These are phyloP conservation scores for Clanis bilineata DNA, from an alignment of 2,888 invertebrate species.

Conservation along the genomic window DNA sequence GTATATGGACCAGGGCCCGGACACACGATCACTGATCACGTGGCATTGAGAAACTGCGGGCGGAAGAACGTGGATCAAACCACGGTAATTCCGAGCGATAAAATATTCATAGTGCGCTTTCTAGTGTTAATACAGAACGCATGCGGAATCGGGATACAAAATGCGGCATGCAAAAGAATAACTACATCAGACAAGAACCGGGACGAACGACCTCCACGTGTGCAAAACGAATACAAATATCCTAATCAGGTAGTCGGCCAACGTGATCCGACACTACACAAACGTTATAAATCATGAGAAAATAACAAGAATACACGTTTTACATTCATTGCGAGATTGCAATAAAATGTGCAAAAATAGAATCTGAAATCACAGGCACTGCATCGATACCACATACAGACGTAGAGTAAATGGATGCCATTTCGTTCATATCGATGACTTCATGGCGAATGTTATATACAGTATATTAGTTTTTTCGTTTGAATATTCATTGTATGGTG, in stretches of 20 bases:
- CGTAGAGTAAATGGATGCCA: neutral
- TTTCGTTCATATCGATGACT: conserved; percentile 30
- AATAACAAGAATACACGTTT: conserved; percentile 41
- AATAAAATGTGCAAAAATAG: conserved; percentile 32
- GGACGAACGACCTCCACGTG: conserved; percentile 77
- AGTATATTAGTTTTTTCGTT: conserved; percentile 15
- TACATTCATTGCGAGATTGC: conserved; percentile 42
- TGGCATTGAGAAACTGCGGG: neutral
- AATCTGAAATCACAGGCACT: conserved; percentile 16
- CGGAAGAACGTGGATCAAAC: neutral
- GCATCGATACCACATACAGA: conserved; percentile 16
- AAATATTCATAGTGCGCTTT: conserved; percentile 56
- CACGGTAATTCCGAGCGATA: conserved; percentile 34
- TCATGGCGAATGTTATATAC: conserved; percentile 22
- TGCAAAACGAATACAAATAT: conserved; percentile 73
- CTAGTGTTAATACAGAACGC: conserved; percentile 71
- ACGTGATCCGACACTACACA: conserved; percentile 47
- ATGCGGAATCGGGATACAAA: conserved; percentile 58
- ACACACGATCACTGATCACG: neutral
- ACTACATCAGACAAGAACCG: conserved; percentile 67
- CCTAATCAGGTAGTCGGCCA: conserved; percentile 50
- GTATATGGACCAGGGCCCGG: neutral
- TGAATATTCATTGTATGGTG: conserved; percentile 36
- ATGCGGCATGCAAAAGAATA: conserved; percentile 65
- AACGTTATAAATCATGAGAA: conserved; percentile 51